A percentile compares a stretch with the other conserved stretches of the same genome.
Evolutionary conservation across 2,888 invertebrate species (phyloP).

Genomic region (Lycia hirtaria): DNA sequence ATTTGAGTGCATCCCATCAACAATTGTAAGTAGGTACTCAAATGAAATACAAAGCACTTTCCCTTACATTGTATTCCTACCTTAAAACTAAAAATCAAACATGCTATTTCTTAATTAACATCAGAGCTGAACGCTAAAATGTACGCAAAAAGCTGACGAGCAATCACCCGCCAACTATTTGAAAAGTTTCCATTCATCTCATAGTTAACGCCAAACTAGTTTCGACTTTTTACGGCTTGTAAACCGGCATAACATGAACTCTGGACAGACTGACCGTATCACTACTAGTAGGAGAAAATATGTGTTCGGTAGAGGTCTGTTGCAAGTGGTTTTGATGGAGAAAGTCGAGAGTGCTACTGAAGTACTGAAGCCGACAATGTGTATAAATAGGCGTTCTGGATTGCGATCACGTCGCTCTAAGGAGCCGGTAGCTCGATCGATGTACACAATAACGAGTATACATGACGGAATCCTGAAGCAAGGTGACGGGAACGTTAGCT

Average conservation of each 20-base stretch:
- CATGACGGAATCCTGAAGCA: slow-evolving; percentile 62
- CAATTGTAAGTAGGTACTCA: too few relatives aligned
- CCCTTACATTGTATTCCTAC: neutral
- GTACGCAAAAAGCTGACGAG: slow-evolving; percentile 49
- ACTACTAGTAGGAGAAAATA: slow-evolving; percentile 33
- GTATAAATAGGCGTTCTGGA: slow-evolving; percentile 80
- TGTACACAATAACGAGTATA: too few relatives aligned
- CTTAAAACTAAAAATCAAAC: slow-evolving; percentile 2
- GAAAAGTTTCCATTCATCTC: slow-evolving; percentile 70
- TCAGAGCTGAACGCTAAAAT: slow-evolving; percentile 16
- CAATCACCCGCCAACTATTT: slow-evolving; percentile 63
- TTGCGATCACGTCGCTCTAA: slow-evolving; percentile 81
- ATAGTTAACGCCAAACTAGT: slow-evolving; percentile 70
- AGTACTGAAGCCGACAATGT: slow-evolving; percentile 74
- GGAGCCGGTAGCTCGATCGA: slow-evolving; percentile 73
- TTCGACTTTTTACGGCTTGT: slow-evolving; percentile 60
- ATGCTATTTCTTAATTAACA: slow-evolving; percentile 28
- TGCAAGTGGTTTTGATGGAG: slow-evolving; percentile 55
- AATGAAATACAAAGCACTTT: neutral
- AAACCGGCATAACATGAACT: slow-evolving; percentile 58
- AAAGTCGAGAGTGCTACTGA: slow-evolving; percentile 60
- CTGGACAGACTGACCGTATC: neutral
- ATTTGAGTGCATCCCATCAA: too few relatives aligned
- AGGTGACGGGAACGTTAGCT: slow-evolving; percentile 41
- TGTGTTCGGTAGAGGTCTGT: slow-evolving; percentile 47